Conservation (phyloP, 2,797 vertebrate species). For the Loriculus beryllinus region DNA sequence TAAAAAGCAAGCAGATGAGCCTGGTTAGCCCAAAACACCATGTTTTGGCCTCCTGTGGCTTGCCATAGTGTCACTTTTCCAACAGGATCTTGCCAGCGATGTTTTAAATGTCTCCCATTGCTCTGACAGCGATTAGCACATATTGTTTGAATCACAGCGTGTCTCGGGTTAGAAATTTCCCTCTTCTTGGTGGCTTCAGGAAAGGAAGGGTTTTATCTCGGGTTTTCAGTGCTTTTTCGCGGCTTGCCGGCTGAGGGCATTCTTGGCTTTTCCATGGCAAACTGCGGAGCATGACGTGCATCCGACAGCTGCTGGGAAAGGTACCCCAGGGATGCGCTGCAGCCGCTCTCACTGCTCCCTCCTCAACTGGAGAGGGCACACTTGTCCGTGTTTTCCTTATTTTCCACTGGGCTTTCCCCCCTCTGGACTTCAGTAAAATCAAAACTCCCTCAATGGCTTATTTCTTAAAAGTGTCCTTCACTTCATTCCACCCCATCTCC, state of each 20-base stretch:
- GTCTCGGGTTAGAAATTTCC: background rate
- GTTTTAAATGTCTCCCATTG: background rate
- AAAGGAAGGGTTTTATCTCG: background rate
- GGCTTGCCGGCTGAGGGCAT: conserved; percentile 67
- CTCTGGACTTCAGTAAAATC: background rate
- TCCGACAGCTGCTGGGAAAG: background rate
- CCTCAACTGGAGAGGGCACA: conserved; percentile 44
- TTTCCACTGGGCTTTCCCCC: background rate
- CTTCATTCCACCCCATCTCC: background rate
- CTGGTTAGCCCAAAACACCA: background rate
- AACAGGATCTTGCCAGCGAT: conserved; percentile 7
- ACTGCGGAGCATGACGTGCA: background rate
- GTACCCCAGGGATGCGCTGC: background rate
- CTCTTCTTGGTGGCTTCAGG: background rate
- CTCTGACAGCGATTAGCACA: background rate
- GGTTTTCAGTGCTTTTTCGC: background rate
- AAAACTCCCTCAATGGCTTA: background rate
- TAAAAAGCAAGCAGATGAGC: conserved; percentile 42
- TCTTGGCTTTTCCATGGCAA: conserved; percentile 27
- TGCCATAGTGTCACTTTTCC: conserved; percentile 2
- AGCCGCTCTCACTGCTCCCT: background rate
- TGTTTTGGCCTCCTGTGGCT: background rate
- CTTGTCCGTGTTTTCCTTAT: background rate
- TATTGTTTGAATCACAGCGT: conserved; percentile 13
- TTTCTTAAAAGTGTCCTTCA: background rate